A percentile compares a stretch with the other conserved stretches of the same genome.
phyloP scores from a whole-genome alignment of 2,113 vertebrate species.

The Noturus placidus region DNA sequence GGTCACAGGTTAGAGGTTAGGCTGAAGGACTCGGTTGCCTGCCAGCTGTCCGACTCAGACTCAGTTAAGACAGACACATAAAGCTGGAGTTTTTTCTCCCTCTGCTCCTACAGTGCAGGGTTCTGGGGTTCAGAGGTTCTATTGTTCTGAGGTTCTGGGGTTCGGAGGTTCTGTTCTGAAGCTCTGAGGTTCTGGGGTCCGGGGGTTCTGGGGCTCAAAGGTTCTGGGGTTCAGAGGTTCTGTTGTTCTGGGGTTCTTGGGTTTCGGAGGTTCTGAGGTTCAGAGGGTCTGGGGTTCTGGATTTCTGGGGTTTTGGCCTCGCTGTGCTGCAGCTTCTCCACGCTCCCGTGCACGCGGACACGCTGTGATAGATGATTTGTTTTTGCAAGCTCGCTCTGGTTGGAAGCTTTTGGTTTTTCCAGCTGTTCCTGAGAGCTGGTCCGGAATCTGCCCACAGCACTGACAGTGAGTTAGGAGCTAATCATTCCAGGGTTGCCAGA shows the following conservation, averaged over 20 bases:
- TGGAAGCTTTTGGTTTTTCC: constrained; percentile 1
- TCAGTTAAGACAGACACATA: constrained; percentile 81
- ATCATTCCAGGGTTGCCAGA: background rate
- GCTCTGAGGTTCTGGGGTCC: too few species aligned
- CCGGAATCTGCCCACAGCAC: background rate
- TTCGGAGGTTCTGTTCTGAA: too few species aligned
- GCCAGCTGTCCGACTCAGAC: background rate
- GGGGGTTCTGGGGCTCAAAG: too few species aligned
- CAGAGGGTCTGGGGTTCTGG: too few species aligned
- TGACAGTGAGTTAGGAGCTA: background rate
- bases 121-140: too few species aligned
- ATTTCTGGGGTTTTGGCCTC: too few species aligned
- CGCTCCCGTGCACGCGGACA: background rate
- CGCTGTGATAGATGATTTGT: background rate
- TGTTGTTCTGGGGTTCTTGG: too few species aligned
- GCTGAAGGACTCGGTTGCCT: background rate
- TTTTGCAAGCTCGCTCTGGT: background rate
- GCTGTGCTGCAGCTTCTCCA: background rate
- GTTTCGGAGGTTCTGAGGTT: too few species aligned
- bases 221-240: too few species aligned
- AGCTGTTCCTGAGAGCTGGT: background rate
- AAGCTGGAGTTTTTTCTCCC: constrained; percentile 71
- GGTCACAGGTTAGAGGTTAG: background rate
- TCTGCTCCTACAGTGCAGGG: background rate
- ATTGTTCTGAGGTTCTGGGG: too few species aligned